These are phyloP conservation scores for Aradophagus sp. DNA, from an alignment of 1,140 invertebrate species.

Conservation along the genomic window DNA sequence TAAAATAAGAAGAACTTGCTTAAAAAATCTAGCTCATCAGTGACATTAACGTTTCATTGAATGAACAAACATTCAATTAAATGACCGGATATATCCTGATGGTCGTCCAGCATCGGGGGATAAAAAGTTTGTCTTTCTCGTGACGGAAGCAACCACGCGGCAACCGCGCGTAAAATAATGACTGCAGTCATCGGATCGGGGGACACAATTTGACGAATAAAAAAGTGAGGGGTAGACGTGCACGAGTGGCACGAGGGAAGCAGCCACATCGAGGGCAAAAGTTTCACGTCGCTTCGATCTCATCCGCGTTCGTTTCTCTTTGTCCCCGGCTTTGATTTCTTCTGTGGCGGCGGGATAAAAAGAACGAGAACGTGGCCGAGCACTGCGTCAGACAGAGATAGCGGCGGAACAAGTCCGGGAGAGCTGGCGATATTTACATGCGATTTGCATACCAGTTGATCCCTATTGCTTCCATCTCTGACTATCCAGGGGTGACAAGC, in stretches of 20 bases:
- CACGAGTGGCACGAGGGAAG: constrained; percentile 31
- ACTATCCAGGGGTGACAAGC: constrained; percentile 69
- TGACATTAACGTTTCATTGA: too few relatives aligned
- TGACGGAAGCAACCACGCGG: too few relatives aligned
- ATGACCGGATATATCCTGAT: too few relatives aligned
- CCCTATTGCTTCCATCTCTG: constrained; percentile 76
- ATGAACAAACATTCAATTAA: too few relatives aligned
- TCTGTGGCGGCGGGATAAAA: constrained; percentile 61
- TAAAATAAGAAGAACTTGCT: too few relatives aligned
- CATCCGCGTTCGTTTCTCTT: constrained; percentile 68
- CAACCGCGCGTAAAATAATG: constrained; percentile 17
- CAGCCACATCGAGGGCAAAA: constrained; percentile 56
- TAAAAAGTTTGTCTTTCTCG: too few relatives aligned
- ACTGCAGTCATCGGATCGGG: constrained; percentile 7
- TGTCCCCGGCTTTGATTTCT: constrained; percentile 74
- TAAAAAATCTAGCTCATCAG: too few relatives aligned
- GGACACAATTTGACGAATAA: constrained; percentile 13
- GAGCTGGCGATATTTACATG: constrained; percentile 76
- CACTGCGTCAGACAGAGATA: constrained; percentile 8
- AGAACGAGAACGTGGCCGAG: constrained; percentile 26
- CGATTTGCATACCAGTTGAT: constrained; percentile 77
- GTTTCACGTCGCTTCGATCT: constrained; percentile 68
- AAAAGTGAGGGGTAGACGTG: constrained; percentile 30
- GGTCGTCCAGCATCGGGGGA: too few relatives aligned
- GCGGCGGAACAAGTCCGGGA: constrained; percentile 58